Evolutionary conservation across 2,113 vertebrate genomes (phyloP).

Genomic region (Gnathonemus echidnorhynchus): DNA sequence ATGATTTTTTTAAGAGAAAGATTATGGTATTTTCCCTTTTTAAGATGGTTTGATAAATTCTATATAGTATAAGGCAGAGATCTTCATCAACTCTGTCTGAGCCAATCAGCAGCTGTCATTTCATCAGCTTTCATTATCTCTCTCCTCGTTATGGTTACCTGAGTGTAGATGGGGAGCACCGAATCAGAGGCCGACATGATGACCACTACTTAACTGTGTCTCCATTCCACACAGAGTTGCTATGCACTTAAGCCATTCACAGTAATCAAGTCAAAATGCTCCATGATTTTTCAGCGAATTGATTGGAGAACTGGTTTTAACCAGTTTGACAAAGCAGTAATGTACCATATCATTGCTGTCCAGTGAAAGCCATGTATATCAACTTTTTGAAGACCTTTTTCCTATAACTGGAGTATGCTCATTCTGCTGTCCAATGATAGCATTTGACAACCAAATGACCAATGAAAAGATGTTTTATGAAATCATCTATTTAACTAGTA

Average conservation of each 20-base stretch:
- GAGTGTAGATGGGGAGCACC: neutral
- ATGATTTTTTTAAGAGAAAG: slow-evolving; percentile 55
- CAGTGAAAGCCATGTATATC: neutral
- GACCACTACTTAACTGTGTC: neutral
- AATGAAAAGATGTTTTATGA: neutral
- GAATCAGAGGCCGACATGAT: neutral
- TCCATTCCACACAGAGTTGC: neutral
- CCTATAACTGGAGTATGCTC: neutral
- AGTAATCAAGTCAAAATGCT: neutral
- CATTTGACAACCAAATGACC: neutral
- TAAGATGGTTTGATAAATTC: slow-evolving; percentile 66
- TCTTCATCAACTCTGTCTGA: slow-evolving; percentile 68
- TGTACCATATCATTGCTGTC: neutral
- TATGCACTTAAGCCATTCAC: neutral
- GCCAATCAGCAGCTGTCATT: slow-evolving; percentile 66
- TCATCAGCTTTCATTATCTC: slow-evolving; percentile 10
- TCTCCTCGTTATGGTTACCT: neutral
- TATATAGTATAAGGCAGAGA: slow-evolving; percentile 61
- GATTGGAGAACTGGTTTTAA: neutral
- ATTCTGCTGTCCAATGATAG: neutral
- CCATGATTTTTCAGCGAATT: neutral
- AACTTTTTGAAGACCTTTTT: neutral
- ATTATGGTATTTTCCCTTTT: slow-evolving; percentile 64
- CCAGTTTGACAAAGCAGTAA: neutral
- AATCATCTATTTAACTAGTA: neutral